A percentile compares a stretch with the other conserved stretches of the same genome.
Evolutionary conservation across 1,140 invertebrate species (phyloP).

Genomic region (Muscidifurax raptorellus): DNA sequence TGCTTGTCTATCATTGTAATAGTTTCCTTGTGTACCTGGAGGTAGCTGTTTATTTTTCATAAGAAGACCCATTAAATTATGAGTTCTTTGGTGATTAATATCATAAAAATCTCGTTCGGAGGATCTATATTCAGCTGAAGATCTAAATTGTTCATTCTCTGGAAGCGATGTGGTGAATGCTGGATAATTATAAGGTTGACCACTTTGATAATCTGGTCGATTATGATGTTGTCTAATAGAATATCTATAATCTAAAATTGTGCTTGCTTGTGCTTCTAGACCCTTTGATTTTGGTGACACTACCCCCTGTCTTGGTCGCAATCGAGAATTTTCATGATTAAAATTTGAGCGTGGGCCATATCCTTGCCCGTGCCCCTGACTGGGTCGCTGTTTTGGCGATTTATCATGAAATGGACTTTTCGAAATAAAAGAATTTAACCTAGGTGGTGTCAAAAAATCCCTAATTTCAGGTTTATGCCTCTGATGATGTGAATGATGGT

Average conservation of each 20-base stretch:
- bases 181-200: conserved; percentile 54
- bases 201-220: conserved; percentile 41
- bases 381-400: conserved; percentile 55
- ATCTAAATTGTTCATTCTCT: conserved; percentile 44
- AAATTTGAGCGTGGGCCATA: conserved; percentile 14
- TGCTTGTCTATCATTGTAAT: conserved; percentile 54
- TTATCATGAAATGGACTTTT: conserved; percentile 69
- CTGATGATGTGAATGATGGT: conserved; percentile 30
- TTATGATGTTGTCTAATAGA: conserved; percentile 47
- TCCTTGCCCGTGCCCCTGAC: conserved; percentile 48
- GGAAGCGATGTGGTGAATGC: conserved; percentile 58
- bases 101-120: conserved; percentile 56
- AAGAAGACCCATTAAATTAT: conserved; percentile 69
- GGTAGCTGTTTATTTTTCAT: conserved; percentile 73
- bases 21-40: conserved; percentile 47
- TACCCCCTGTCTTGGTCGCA: conserved; percentile 50
- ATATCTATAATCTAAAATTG: conserved; percentile 49
- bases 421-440: conserved; percentile 60
- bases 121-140: conserved; percentile 52
- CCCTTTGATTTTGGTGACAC: conserved; percentile 49
- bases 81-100: conserved; percentile 67
- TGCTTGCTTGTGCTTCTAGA: conserved; percentile 58
- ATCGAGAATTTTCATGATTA: conserved; percentile 48
- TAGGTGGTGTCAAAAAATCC: conserved; percentile 70
- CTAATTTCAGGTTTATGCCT: conserved; percentile 58